Conservation (phyloP, 2,797 vertebrate genomes). For the Triplophysa yarkandensis region DNA sequence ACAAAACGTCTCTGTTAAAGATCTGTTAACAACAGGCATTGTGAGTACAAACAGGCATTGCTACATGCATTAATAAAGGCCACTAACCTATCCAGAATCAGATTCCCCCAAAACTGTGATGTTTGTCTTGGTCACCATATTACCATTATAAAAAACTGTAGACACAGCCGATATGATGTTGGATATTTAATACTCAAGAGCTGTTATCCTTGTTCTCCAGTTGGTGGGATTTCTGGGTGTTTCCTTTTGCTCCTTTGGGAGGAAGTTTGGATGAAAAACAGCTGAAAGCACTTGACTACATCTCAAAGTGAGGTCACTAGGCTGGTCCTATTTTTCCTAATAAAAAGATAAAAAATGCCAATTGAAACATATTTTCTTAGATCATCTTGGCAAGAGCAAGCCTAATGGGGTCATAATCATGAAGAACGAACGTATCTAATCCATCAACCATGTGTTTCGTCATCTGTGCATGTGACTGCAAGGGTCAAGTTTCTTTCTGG, state of each 20-base stretch:
- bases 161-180: slow-evolving; percentile 1
- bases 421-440: neutral
- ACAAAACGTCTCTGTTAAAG: neutral
- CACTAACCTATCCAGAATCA: neutral
- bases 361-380: neutral
- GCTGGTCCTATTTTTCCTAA: neutral
- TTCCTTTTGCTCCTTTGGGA: slow-evolving; percentile 29
- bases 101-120: neutral
- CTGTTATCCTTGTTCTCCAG: slow-evolving; percentile 27
- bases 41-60: neutral
- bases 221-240: slow-evolving; percentile 42
- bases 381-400: neutral
- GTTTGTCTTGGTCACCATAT: neutral
- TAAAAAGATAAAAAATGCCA: neutral
- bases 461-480: neutral
- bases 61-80: neutral
- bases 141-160: neutral
- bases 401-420: neutral
- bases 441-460: neutral
- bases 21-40: slow-evolving; percentile 7
- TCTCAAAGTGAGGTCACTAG: slow-evolving; percentile 33
- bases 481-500: neutral
- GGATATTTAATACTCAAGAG: neutral
- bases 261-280: slow-evolving; percentile 42
- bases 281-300: slow-evolving; percentile 27